These are phyloP conservation scores for Shinisaurus crocodilurus DNA, from an alignment of 2,113 vertebrate genomes.

Conservation along the genomic window DNA sequence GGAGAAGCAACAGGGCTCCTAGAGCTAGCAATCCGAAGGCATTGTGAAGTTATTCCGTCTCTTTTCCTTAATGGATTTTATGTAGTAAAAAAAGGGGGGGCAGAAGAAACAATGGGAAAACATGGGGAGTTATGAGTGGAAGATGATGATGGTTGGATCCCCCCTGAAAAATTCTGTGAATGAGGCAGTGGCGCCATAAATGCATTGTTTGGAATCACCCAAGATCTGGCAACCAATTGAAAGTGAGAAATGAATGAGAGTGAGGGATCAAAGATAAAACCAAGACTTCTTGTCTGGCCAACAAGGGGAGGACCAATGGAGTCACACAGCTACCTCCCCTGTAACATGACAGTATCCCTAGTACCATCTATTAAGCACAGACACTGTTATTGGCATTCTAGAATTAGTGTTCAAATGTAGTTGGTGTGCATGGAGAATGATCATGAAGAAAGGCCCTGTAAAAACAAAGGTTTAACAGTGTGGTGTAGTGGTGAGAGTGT, in stretches of 20 bases:
- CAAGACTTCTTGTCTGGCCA: not conserved
- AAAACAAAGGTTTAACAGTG: slow-evolving; percentile 6
- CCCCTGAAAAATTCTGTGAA: too few relatives aligned
- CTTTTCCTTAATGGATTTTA: too few relatives aligned
- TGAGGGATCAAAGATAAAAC: not conserved
- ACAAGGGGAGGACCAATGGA: not conserved
- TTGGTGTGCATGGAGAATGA: not conserved
- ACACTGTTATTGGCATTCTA: not conserved
- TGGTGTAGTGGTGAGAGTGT: too few relatives aligned
- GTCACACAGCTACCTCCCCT: not conserved
- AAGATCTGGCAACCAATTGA: not conserved
- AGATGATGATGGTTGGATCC: too few relatives aligned
- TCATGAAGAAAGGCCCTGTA: not conserved
- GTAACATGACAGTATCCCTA: not conserved
- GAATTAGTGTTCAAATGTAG: not conserved
- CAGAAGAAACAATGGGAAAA: too few relatives aligned
- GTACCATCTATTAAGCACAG: not conserved
- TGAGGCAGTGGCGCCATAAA: too few relatives aligned
- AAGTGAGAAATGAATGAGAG: not conserved
- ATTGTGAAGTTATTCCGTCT: too few relatives aligned
- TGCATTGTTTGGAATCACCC: not conserved
- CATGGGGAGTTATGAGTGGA: too few relatives aligned
- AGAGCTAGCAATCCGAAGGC: too few relatives aligned
- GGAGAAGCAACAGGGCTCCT: not conserved
- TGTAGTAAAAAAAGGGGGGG: too few relatives aligned